Evolutionary conservation across 1,140 invertebrate species (phyloP).

Genomic region (Hormaphis cornu): DNA sequence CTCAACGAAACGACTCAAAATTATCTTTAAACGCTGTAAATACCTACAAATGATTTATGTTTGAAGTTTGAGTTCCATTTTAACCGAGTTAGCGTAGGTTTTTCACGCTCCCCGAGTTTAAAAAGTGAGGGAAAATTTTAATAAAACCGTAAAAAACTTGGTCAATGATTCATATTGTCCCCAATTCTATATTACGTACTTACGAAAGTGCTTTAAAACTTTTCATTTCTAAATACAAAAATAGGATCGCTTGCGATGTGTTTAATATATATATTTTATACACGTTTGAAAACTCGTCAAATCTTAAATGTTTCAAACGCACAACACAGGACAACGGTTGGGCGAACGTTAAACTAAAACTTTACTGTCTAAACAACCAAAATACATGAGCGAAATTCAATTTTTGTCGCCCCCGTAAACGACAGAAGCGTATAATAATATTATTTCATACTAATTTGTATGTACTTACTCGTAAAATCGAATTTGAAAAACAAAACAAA

Average conservation of each 20-base stretch:
- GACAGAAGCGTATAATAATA: too few relatives aligned
- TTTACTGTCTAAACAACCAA: too few relatives aligned
- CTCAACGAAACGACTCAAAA: not conserved
- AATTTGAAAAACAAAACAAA: too few relatives aligned
- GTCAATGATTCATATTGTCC: slow-evolving; percentile 2
- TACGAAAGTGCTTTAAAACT: not conserved
- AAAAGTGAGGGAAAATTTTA: not conserved
- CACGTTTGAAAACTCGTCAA: not conserved
- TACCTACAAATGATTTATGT: not conserved
- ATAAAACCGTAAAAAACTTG: not conserved
- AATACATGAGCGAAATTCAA: too few relatives aligned
- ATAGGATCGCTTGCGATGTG: not conserved
- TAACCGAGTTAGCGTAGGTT: not conserved
- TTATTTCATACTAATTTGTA: too few relatives aligned
- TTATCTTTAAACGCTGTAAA: not conserved
- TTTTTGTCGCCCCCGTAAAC: too few relatives aligned
- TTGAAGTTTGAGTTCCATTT: not conserved
- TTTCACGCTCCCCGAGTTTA: not conserved
- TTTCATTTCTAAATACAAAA: not conserved
- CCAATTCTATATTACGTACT: not conserved
- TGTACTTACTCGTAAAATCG: too few relatives aligned
- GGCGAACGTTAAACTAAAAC: too few relatives aligned
- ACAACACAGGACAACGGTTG: not conserved
- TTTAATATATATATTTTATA: not conserved
- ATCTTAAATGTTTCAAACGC: not conserved